Percentiles rank a stretch among this genome's conserved stretches.
These are phyloP conservation scores for Hetaerina titia DNA, from an alignment of 2,888 invertebrate genomes.

Conservation along the genomic window DNA sequence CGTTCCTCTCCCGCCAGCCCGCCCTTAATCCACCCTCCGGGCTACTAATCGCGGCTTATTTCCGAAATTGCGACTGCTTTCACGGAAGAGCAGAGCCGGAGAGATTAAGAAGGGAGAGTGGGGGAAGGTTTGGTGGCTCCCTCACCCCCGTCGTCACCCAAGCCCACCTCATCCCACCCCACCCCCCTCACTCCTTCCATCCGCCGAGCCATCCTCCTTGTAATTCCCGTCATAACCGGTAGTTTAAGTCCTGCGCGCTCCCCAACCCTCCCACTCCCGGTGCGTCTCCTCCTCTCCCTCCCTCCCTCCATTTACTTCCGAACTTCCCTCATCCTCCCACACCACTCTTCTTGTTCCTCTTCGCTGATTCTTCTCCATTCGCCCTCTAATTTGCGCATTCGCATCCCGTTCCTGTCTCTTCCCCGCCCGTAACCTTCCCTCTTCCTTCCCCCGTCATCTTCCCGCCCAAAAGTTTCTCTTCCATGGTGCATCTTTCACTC, in stretches of 20 bases:
- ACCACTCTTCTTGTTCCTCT: neutral
- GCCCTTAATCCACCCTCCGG: constrained; percentile 41
- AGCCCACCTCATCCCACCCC: too few species aligned
- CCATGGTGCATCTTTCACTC: neutral
- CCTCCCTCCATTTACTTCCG: neutral
- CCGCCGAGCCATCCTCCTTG: neutral
- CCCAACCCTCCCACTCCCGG: neutral
- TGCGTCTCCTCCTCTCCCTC: neutral
- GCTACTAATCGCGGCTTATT: constrained; percentile 66
- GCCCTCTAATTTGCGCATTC: neutral
- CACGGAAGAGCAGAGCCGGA: neutral
- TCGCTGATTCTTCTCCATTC: neutral
- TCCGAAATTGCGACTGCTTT: constrained; percentile 51
- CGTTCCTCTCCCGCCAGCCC: neutral
- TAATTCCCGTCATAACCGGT: constrained; percentile 27
- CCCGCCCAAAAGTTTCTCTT: neutral
- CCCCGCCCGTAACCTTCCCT: neutral
- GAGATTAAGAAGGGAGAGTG: constrained; percentile 1
- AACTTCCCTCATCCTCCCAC: neutral
- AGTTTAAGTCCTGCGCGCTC: neutral
- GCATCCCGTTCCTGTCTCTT: neutral
- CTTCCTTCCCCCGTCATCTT: neutral
- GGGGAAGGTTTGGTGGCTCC: neutral
- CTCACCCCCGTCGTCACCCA: neutral
- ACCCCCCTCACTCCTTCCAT: neutral